A percentile compares a stretch with the other conserved stretches of the same genome.
phyloP scores from a whole-genome alignment of 2,797 vertebrate species.

The Enteromius trimaculatus region DNA sequence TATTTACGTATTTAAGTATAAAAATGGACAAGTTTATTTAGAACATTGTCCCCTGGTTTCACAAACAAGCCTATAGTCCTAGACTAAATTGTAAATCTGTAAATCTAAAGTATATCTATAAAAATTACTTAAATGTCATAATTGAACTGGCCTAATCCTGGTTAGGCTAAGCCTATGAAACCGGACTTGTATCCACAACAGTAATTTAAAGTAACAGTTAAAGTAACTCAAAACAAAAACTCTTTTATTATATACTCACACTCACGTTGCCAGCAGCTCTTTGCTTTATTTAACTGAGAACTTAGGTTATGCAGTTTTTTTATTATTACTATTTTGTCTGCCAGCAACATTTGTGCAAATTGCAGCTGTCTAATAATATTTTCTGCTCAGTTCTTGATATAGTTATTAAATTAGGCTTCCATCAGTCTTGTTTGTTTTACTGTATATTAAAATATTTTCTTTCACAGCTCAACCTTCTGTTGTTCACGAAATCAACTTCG shows the following conservation, averaged over 20 bases:
- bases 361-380: background rate
- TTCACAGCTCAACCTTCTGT: constrained; percentile 19
- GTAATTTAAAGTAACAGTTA: background rate
- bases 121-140: no score
- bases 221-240: background rate
- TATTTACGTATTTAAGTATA: background rate
- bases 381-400: background rate
- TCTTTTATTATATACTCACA: background rate
- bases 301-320: background rate
- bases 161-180: no score
- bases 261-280: background rate
- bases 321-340: background rate
- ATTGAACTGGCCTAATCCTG: no score
- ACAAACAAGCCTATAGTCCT: no score
- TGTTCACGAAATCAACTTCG: background rate
- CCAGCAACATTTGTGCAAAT: background rate
- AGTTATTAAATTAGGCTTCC: background rate
- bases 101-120: no score
- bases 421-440: background rate
- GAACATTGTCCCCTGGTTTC: background rate
- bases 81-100: no score
- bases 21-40: background rate
- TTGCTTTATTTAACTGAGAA: background rate
- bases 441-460: constrained; percentile 1
- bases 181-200: background rate